phyloP scores from a whole-genome alignment of 2,113 vertebrate genomes.

The Campylomormyrus tamandua region DNA sequence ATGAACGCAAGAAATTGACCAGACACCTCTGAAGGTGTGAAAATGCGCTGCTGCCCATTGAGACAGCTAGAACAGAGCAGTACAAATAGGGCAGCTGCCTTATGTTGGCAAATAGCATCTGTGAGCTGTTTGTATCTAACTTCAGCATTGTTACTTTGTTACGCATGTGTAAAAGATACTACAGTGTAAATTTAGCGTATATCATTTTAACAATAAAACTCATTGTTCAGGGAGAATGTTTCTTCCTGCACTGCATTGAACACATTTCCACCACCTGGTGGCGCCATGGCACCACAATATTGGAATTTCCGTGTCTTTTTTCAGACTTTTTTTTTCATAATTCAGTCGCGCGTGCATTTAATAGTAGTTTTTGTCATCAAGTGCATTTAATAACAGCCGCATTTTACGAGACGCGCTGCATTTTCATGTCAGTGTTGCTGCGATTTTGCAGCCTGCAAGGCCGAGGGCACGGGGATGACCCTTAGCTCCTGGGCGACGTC shows the following conservation, averaged over 20 bases:
- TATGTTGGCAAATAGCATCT: background rate
- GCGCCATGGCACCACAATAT: background rate
- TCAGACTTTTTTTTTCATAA: background rate
- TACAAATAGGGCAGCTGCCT: background rate
- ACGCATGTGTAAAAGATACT: background rate
- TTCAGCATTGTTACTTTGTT: background rate
- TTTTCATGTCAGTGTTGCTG: background rate
- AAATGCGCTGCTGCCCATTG: background rate
- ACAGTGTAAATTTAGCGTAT: background rate
- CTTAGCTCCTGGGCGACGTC: conserved; percentile 93
- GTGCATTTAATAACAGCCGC: background rate
- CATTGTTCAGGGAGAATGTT: background rate
- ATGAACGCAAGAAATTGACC: background rate
- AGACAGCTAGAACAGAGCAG: background rate
- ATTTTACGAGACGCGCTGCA: background rate
- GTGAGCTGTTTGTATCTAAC: background rate
- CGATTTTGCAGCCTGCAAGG: conserved; percentile 65
- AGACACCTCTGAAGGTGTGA: background rate
- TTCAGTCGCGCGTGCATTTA: background rate
- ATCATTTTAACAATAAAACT: background rate
- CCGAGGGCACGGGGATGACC: conserved; percentile 84
- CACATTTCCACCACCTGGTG: conserved; percentile 10
- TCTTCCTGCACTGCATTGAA: background rate
- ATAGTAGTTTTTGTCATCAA: background rate
- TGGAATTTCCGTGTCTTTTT: background rate